phyloP scores from a whole-genome alignment of 2,113 vertebrate species.

The Eulemur rufifrons region DNA sequence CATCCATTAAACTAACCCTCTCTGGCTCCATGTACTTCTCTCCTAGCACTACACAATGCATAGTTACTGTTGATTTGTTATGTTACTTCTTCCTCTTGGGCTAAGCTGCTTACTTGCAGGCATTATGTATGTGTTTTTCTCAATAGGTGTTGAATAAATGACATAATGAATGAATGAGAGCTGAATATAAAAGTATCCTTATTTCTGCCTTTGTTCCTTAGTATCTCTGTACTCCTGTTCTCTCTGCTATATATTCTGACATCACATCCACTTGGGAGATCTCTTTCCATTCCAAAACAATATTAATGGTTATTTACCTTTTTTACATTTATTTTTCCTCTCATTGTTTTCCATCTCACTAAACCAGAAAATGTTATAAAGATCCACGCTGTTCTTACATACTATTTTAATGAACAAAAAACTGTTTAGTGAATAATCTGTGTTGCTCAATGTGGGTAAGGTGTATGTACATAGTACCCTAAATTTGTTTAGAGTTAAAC shows the following conservation, averaged over 20 bases:
- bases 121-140: not conserved
- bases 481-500: not conserved
- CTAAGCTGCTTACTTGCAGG: not conserved
- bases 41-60: not conserved
- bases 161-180: not conserved
- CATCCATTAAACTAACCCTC: not conserved
- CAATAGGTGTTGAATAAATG: not conserved
- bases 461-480: not conserved
- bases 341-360: not conserved
- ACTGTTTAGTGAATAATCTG: not conserved
- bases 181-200: not conserved
- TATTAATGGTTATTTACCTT: not conserved
- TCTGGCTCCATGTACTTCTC: not conserved
- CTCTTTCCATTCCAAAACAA: not conserved
- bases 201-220: not conserved
- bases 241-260: not conserved
- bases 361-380: not conserved
- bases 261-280: not conserved
- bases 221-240: not conserved
- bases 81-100: not conserved
- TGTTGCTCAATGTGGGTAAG: not conserved
- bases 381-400: not conserved
- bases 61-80: not conserved
- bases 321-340: not conserved
- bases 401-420: not conserved